These are phyloP conservation scores for Loxodonta africana DNA, from an alignment of 2,113 vertebrate species.

Conservation along the genomic window DNA sequence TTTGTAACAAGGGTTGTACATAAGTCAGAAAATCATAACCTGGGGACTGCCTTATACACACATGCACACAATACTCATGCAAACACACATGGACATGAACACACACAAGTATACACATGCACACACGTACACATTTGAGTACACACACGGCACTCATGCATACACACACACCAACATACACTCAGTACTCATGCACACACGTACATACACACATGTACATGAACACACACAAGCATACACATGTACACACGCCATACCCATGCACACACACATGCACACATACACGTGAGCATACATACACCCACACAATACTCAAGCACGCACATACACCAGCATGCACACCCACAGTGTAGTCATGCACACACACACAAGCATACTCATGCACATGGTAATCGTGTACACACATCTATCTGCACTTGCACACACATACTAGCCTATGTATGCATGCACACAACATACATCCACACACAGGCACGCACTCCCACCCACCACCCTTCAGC, in stretches of 20 bases:
- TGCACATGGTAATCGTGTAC: not conserved
- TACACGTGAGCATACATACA: no score
- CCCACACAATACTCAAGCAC: not conserved
- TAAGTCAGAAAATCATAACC: no score
- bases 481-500: conserved; percentile 43
- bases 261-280: not conserved
- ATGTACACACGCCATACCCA: not conserved
- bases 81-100: no score
- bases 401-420: no score
- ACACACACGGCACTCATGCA: not conserved
- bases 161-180: no score
- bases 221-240: no score
- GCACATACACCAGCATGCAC: not conserved
- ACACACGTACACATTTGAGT: not conserved
- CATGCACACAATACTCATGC: no score
- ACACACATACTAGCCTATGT: not conserved
- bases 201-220: no score
- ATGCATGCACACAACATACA: not conserved
- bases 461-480: not conserved
- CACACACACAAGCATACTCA: not conserved
- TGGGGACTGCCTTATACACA: no score
- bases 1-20: no score
- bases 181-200: no score
- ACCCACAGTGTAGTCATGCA: not conserved
- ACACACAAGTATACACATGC: no score